Conservation (phyloP, 2,113 vertebrate genomes). For the Motacilla tschutschensis region DNA sequence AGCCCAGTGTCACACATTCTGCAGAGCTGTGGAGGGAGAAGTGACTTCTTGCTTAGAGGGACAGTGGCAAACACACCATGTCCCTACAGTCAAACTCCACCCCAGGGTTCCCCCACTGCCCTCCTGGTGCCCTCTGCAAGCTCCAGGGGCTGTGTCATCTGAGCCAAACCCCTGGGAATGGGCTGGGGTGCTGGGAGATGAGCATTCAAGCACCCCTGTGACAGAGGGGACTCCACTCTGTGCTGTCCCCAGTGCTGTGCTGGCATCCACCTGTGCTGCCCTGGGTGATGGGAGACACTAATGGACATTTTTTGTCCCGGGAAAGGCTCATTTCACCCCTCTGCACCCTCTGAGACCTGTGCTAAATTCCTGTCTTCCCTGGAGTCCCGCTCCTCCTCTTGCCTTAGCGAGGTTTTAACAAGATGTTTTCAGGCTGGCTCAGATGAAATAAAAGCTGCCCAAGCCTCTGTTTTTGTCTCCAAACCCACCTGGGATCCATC, state of each 20-base stretch:
- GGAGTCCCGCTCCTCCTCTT: background rate
- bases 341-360: background rate
- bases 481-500: background rate
- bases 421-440: background rate
- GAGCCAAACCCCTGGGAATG: background rate
- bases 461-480: background rate
- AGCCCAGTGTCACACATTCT: background rate
- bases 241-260: background rate
- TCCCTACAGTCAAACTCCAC: accelerated
- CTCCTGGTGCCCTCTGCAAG: accelerated
- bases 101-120: background rate
- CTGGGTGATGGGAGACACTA: background rate
- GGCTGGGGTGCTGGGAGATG: background rate
- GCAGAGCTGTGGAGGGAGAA: background rate
- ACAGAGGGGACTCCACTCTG: background rate
- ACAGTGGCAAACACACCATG: background rate
- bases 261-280: background rate
- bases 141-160: background rate
- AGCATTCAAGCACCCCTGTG: background rate
- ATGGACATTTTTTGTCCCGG: background rate
- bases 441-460: background rate
- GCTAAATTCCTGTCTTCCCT: background rate
- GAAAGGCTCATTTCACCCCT: background rate
- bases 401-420: background rate
- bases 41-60: background rate